These are phyloP conservation scores for Pollachius pollachius DNA, from an alignment of 2,113 vertebrate species.

Conservation along the genomic window DNA sequence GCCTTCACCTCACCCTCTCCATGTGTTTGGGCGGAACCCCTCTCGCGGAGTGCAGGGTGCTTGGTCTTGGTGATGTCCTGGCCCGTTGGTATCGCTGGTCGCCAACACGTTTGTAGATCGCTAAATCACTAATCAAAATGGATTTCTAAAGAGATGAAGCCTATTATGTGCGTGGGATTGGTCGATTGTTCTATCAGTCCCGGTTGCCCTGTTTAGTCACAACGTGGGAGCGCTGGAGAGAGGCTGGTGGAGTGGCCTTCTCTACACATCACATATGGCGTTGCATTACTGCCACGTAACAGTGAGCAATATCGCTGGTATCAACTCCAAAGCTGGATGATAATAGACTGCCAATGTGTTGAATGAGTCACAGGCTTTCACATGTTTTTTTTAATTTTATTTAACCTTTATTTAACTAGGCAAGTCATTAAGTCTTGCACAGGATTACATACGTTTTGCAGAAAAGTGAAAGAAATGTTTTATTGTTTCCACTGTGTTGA, in stretches of 20 bases:
- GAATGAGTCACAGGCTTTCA: background rate
- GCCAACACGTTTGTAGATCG: background rate
- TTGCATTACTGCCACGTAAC: constrained; percentile 19
- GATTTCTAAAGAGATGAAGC: constrained; percentile 47
- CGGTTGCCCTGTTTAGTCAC: constrained; percentile 54
- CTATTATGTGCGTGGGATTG: constrained; percentile 59
- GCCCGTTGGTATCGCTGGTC: no score
- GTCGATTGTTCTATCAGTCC: constrained; percentile 47
- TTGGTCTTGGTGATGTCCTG: no score
- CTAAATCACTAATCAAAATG: constrained; percentile 36
- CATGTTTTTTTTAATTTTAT: no score
- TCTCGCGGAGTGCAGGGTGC: no score
- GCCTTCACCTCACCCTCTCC: no score
- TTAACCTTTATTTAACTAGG: no score
- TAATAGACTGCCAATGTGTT: background rate
- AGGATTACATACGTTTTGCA: no score
- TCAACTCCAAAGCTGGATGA: constrained; percentile 1
- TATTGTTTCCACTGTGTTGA: no score
- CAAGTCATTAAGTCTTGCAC: no score
- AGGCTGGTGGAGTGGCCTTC: constrained; percentile 15
- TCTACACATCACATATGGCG: constrained; percentile 31
- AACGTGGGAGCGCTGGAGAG: constrained; percentile 52
- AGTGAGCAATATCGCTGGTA: constrained; percentile 8
- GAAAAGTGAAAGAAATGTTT: no score
- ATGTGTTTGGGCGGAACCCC: no score